A percentile compares a stretch with the other conserved stretches of the same genome.
phyloP scores from a whole-genome alignment of 2,113 vertebrate genomes.

The Lanius collurio region DNA sequence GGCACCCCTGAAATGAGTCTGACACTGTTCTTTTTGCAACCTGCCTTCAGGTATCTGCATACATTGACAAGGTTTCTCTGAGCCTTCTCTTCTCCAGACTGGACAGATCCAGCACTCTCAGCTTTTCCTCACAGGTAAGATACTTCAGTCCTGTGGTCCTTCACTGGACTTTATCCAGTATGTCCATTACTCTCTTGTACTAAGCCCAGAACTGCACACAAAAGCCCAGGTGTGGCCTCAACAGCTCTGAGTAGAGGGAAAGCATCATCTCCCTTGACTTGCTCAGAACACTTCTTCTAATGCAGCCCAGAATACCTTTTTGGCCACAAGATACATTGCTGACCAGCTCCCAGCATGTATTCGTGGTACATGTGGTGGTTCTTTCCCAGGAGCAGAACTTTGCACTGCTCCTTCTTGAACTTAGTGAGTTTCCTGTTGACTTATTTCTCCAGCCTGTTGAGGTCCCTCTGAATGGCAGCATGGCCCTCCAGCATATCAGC shows the following conservation, averaged over 20 bases:
- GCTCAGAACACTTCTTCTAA: background rate
- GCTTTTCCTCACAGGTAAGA: background rate
- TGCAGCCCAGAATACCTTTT: background rate
- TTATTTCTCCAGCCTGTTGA: background rate
- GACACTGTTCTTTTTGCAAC: background rate
- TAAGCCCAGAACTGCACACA: no score
- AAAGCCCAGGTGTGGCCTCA: background rate
- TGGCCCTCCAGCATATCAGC: background rate
- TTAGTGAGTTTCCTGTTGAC: background rate
- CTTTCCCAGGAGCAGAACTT: background rate
- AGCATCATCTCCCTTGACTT: background rate
- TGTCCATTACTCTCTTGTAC: fast-evolving
- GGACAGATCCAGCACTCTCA: no score
- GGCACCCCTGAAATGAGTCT: background rate
- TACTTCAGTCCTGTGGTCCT: background rate
- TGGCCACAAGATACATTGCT: background rate
- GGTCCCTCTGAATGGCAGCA: background rate
- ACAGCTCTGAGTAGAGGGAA: background rate
- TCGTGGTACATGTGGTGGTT: no score
- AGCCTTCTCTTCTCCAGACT: background rate
- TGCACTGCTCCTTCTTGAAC: background rate
- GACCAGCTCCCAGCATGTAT: background rate
- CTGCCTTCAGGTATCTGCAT: background rate
- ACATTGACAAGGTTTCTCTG: background rate
- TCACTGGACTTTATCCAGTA: background rate